Base-by-base conservation (phyloP, 2,797 vertebrate species). In the Ctenopoma kingsleyae region DNA sequence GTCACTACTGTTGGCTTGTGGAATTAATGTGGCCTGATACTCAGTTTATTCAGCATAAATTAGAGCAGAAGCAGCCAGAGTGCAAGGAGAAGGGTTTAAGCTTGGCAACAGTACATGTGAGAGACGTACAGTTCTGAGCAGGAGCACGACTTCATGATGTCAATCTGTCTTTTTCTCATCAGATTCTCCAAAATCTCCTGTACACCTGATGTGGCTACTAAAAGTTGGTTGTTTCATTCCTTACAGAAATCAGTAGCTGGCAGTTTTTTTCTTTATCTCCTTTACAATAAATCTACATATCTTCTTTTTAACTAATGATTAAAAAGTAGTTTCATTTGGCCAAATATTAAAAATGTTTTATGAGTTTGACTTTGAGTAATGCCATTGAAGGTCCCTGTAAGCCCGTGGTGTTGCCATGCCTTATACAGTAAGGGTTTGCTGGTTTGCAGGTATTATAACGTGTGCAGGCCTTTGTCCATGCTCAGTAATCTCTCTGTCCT, bases 401-500 rank as follows among this genome's bases (percentile, higher is more conserved):
- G 43, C 52, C 46, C 30, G 13, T 36, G 35, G 35, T 36, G 11
- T 36, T 36, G 35, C 4, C 35, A 11, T 36, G 4, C 35, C 11
- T 12, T 11, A 12, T 36, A 36, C 35, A 11, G 35, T 36, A 36
- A 36, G 35, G 35, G 3, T 12, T 36, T 11, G 35, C 27, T 41
- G 32, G 48, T 1, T 13, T 54, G 40, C 23, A 25, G 20, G 57
- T 22, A 7, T 36, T 35, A n/a, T 17, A 41, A 50, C 30, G 51
- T 46, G 20, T 65, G 22, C 25, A 11, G 35, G 46, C 43, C 16
- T 46, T 59, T 71, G 65, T 71, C 54, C 30, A 6, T 46, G 30
- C 30, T 20, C 9, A 20, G 13, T 65, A 6, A 32, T 64, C 10
- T 72, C 49, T 69, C 11, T 55, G 35, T 76, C 41, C 67, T 75